These are phyloP conservation scores for Trichonephila inaurata DNA, from an alignment of 1,140 invertebrate genomes.

Conservation along the genomic window DNA sequence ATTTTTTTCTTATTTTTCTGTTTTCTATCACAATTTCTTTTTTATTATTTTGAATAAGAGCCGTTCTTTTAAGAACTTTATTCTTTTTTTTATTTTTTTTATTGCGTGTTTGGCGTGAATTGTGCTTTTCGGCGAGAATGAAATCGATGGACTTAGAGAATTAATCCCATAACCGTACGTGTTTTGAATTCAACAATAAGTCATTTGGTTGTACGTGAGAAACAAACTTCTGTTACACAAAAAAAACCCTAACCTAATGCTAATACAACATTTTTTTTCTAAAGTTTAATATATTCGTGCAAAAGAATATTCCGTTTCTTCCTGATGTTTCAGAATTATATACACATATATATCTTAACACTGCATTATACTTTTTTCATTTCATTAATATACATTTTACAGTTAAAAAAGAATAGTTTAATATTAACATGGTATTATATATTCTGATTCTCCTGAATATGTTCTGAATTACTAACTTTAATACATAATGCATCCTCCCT, in stretches of 20 bases:
- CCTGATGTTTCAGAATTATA: too few species aligned
- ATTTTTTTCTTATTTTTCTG: constrained; percentile 40
- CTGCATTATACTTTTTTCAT: too few species aligned
- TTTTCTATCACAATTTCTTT: constrained; percentile 45
- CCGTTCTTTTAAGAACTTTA: constrained; percentile 62
- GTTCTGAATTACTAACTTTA: too few species aligned
- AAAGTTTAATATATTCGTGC: neutral
- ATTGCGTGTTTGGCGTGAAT: constrained; percentile 69
- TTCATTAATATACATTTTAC: too few species aligned
- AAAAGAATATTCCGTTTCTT: neutral
- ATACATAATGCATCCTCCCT: too few species aligned
- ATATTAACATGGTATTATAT: too few species aligned
- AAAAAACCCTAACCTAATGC: neutral
- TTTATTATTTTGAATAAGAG: constrained; percentile 67
- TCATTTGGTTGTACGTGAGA: constrained; percentile 25
- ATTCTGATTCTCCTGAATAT: too few species aligned
- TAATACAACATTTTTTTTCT: neutral
- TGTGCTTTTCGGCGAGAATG: constrained; percentile 36
- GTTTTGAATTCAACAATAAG: constrained; percentile 60
- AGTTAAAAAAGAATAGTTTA: too few species aligned
- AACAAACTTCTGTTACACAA: constrained; percentile 2
- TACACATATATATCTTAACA: too few species aligned
- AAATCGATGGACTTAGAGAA: constrained; percentile 30
- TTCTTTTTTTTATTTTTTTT: constrained; percentile 30
- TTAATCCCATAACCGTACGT: constrained; percentile 51